Base-by-base conservation (phyloP, 2,888 invertebrate genomes). In the Melikaiella ostensackeni region DNA sequence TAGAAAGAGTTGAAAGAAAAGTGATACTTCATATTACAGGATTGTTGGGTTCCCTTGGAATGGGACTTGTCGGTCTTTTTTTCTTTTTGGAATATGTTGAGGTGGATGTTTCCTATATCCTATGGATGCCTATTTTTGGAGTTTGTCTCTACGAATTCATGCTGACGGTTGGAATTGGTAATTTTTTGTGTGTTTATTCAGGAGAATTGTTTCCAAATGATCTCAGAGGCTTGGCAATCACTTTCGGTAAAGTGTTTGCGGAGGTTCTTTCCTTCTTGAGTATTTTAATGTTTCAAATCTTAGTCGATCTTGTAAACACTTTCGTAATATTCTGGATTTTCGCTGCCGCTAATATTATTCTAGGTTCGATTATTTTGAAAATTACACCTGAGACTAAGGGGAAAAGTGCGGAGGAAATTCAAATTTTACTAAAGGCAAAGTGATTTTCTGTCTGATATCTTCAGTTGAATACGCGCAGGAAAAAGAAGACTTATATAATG, bases 191-290 rank as follows among this genome's bases (percentile, higher is more conserved):
- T 86, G 93, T 94, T 59, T 93, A 94, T 74, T 93, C 94, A 55
- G 94, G 94, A 5, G 95, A 95, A 90, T 92, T 95, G 86, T 94
- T 95, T 88, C 94, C 95, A 57, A 92, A 93, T 4, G 92, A 94
- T 83, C 94, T 94, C 35, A 93, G 95, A 85, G 94, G 95, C 0
- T 92, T 94, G 79, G 95, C 95, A 0, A 94, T 94, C 33, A 94
- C 94, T 80, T 92, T 94, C 8, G 94, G 94, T 76, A 94, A 94
- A 78, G 93, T 94, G 86, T 93, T 93, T 82, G 94, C 93, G 46
- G 93, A 94, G 74, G 85, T 93, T 61, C 93, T 93, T 91, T 93
- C 93, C 0, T 94, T 94, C 84, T 91, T 93, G n/a, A 93, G 94
- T 3, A 94, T 94, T 0, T 93, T 94, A 81, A 89, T 93, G 66